phyloP scores from a whole-genome alignment of 2,888 invertebrate species.

The Callyntrura sp. region DNA sequence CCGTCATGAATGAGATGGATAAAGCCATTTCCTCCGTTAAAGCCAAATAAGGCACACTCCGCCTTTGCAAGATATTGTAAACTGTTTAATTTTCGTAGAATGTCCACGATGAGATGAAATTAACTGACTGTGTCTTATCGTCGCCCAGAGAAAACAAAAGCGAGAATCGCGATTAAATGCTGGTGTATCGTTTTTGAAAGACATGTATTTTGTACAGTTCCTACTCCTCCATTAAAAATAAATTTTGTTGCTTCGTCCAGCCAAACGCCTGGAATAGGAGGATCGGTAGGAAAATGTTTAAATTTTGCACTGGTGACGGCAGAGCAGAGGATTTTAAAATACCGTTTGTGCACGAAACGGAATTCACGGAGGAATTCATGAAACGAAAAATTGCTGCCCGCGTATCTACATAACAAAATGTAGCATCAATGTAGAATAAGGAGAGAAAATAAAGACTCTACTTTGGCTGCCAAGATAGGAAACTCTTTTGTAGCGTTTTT shows the following conservation, averaged over 20 bases:
- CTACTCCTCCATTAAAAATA: background rate
- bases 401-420: background rate
- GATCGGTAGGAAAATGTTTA: background rate
- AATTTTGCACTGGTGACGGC: no score
- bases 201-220: background rate
- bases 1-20: slow-evolving; percentile 23
- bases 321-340: background rate
- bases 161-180: background rate
- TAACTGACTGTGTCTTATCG: background rate
- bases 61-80: background rate
- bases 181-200: background rate
- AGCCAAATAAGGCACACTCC: background rate
- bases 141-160: background rate
- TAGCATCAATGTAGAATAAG: background rate
- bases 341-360: background rate
- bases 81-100: slow-evolving; percentile 40
- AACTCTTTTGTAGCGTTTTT: slow-evolving; percentile 8
- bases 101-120: background rate
- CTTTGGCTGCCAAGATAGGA: background rate
- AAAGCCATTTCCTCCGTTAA: slow-evolving; percentile 6
- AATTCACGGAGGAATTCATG: background rate
- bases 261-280: background rate
- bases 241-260: slow-evolving; percentile 12
- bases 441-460: slow-evolving; percentile 27
- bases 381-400: background rate